Evolutionary conservation across 2,888 invertebrate genomes (phyloP), one percentile per base, ranked within the genome.

Genomic region (Brenthis ino): DNA sequence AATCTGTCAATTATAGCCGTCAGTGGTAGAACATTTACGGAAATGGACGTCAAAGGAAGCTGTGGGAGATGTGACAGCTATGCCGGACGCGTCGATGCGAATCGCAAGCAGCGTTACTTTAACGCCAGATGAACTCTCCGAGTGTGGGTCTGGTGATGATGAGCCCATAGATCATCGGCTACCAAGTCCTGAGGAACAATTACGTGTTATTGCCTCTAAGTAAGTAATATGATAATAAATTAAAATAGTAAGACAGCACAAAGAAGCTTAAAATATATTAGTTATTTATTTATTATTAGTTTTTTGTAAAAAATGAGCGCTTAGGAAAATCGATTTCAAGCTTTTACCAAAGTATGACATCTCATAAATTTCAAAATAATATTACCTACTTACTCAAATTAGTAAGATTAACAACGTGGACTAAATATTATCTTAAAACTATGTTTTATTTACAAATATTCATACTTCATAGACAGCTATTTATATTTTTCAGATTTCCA

Each of bases 171-270:
- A 97, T 91, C 97, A 97, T 90, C 95, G 96, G 85, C 93, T 97
- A 80, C 97, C 97, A 60, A 97, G 97, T 75, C 97, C 97, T 51
- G 97, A 97, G 86, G 97, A 97, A 88, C 97, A 97, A 89, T 94
- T 96, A 76, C 95, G 96, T 87, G 95, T 96, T 78, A 95, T 97
- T 83, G 97, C 96, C 78, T 95, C 96, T 83, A 97, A 96, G 97
- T 97, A 93, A 93, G 70, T 70, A 11, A 47, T 14, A 33, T 43
- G 11, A 43, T 43, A 43, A 11, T 8, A 43, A 43, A 28, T 28
- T 28, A 43, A 43, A 43, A 43, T 43, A 43, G 37, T 37, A 37
- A 37, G 6, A 8, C 37, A 43, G 37, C 37, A 43, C 11, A 2
- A 0, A 43, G 8, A 43, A 8, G 8, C 11, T 2, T 3, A 8